Evolutionary conservation across 1,140 invertebrate species (phyloP), one percentile per base, ranked within the genome.

Genomic region (Frieseomelitta varia): DNA sequence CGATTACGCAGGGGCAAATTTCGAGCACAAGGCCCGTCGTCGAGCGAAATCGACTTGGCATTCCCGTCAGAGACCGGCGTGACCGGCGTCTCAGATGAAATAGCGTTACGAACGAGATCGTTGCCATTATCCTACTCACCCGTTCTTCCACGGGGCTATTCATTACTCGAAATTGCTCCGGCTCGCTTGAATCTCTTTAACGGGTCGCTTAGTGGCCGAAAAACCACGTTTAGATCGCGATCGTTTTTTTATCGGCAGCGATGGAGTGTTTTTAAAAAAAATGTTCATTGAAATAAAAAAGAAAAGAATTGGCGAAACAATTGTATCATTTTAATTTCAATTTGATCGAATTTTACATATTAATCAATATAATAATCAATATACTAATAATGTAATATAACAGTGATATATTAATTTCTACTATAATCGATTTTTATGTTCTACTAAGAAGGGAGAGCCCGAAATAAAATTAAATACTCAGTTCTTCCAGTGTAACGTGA

Each of bases 31-130:
- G 74, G 74, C 19, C 21, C n/a, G 1, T 30, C n/a, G 1, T 24
- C 34, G 10, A 27, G 17, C 58, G 55, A 58, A 76, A 39, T 10
- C 24, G 19, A 75, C 19, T 56, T 75, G 53, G 21, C 51, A 74
- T 74, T 74, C 72, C 11, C n/a, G 21, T 58, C 21, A 55, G 24
- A 24, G 19, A 8, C 58, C 47, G 56, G 55, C 74, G 74, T 77
- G 74, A 77, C 58, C 24, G 27, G 74, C 34, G 56, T 76, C 56
- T 61, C 56, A 2, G 74, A 77, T 76, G 74, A 47, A 76, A 76
- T 24, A 51, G 4, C 74, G 34, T 34, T 53, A n/a, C 68, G 14
- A 34, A 47, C 39, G 53, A 21, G 27, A 58, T 75, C 55, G n/a
- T 61, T 58, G 30, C 10, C 74, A 76, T 76, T 76, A 61, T n/a